Evolutionary conservation across 1,140 invertebrate genomes (phyloP).

Genomic region (Battus philenor): DNA sequence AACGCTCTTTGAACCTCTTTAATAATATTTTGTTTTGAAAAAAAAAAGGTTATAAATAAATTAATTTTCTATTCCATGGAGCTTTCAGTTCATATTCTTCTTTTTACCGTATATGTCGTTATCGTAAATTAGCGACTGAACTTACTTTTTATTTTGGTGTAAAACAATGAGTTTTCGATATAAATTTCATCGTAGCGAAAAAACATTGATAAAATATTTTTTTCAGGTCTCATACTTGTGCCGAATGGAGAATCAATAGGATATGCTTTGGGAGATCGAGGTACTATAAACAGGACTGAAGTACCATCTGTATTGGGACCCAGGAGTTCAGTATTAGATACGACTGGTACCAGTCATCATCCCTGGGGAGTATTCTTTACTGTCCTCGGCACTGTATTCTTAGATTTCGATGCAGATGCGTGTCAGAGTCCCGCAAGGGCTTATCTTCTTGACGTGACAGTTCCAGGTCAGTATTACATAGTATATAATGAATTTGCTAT

Average conservation of each 20-base stretch:
- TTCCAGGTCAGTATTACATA: constrained; percentile 83
- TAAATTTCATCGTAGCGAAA: background rate
- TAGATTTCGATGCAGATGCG: constrained; percentile 88
- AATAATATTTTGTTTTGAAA: too few relatives aligned
- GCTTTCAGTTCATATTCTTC: too few relatives aligned
- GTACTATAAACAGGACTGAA: constrained; percentile 50
- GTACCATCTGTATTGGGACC: constrained; percentile 53
- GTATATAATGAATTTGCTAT: too few relatives aligned
- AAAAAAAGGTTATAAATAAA: too few relatives aligned
- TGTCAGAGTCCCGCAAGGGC: constrained; percentile 94
- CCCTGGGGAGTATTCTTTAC: constrained; percentile 95
- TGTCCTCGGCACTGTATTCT: constrained; percentile 92
- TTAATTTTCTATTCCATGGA: too few relatives aligned
- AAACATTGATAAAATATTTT: constrained; percentile 14
- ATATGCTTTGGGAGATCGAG: constrained; percentile 84
- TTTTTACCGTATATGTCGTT: too few relatives aligned
- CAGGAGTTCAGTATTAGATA: constrained; percentile 56
- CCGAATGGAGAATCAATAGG: constrained; percentile 94
- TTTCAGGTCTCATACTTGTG: constrained; percentile 87
- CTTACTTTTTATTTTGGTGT: too few relatives aligned
- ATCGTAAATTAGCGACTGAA: too few relatives aligned
- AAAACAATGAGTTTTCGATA: background rate
- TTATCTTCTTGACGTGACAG: constrained; percentile 93
- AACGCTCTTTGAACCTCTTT: too few relatives aligned
- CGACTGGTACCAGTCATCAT: constrained; percentile 70